Percentiles rank a stretch among this genome's conserved stretches.
phyloP scores from a whole-genome alignment of 2,797 vertebrate species.

The Scarus forsteni region DNA sequence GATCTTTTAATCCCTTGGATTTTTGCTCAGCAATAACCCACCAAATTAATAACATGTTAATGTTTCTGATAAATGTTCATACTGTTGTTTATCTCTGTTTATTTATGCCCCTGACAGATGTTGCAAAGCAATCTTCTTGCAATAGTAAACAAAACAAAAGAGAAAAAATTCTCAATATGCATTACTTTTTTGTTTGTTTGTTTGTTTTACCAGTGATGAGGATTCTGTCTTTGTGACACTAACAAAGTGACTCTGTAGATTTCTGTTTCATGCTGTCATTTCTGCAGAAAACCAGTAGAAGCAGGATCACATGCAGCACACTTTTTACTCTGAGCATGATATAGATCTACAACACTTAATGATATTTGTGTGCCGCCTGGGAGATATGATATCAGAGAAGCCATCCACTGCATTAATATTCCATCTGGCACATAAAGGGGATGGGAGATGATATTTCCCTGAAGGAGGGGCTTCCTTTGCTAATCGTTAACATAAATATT shows the following conservation, averaged over 20 bases:
- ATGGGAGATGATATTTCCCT: conserved; percentile 62
- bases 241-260: conserved; percentile 1
- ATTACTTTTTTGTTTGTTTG: no score
- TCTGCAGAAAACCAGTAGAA: conserved; percentile 21
- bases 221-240: not conserved
- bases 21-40: no score
- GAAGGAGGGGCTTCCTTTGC: conserved; percentile 61
- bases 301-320: conserved; percentile 20
- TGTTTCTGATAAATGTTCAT: no score
- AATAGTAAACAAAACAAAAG: not conserved
- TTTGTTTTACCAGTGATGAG: not conserved
- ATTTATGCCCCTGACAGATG: no score
- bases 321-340: conserved; percentile 25
- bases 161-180: not conserved
- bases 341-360: conserved; percentile 46
- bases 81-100: no score
- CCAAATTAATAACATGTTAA: no score
- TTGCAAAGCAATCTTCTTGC: not conserved
- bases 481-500: conserved; percentile 72
- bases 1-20: no score
- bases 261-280: conserved; percentile 5
- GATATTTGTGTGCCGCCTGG: conserved; percentile 47
- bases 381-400: conserved; percentile 64
- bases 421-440: conserved; percentile 47
- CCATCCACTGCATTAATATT: conserved; percentile 74